phyloP scores from a whole-genome alignment of 2,113 vertebrate genomes.

The Colius striatus region DNA sequence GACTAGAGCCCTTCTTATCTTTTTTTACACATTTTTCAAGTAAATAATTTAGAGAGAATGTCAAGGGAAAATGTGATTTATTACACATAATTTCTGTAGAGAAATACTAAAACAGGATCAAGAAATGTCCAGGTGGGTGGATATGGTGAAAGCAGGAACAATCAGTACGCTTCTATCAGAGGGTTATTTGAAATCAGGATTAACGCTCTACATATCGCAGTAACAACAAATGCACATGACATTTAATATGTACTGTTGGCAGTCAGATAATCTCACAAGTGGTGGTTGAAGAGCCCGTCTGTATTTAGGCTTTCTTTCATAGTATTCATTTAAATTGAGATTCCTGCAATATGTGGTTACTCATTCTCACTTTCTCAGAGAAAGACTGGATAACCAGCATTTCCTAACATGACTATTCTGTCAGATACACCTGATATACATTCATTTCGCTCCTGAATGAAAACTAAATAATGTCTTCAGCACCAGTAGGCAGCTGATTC shows the following conservation, averaged over 20 bases:
- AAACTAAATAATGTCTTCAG: not conserved
- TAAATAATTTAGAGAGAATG: not conserved
- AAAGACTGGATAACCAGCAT: not conserved
- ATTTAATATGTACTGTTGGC: slow-evolving; percentile 47
- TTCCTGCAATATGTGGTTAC: not conserved
- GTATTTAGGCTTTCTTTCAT: slow-evolving; percentile 38
- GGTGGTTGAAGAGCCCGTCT: slow-evolving; percentile 6
- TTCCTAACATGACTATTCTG: not conserved
- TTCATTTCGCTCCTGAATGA: not conserved
- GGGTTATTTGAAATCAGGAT: slow-evolving; percentile 26
- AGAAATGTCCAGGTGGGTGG: not conserved
- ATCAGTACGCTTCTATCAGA: not conserved
- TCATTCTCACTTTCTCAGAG: not conserved
- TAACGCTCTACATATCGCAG: not conserved
- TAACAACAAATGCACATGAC: slow-evolving; percentile 12
- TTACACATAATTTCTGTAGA: not conserved
- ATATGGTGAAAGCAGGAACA: not conserved
- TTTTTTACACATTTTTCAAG: not conserved
- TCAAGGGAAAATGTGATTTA: not conserved
- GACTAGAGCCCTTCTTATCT: not conserved
- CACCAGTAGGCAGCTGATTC: not conserved
- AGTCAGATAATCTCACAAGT: slow-evolving; percentile 57
- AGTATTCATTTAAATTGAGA: not conserved
- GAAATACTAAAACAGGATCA: not conserved
- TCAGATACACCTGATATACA: not conserved